phyloP scores from a whole-genome alignment of 2,113 vertebrate genomes.

The Monopterus albus region DNA sequence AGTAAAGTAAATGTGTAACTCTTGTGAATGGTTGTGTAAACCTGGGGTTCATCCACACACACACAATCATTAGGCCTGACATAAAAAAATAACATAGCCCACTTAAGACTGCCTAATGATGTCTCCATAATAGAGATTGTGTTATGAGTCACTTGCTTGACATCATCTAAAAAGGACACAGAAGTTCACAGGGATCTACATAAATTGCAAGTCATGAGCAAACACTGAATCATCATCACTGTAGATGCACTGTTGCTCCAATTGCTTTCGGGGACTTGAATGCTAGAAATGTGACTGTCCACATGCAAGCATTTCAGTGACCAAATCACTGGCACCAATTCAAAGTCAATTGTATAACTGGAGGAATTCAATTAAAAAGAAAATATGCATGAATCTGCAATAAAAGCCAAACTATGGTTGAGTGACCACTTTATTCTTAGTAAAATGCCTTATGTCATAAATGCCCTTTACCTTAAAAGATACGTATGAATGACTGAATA shows the following conservation, averaged over 20 bases:
- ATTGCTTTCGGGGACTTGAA: slow-evolving; percentile 1
- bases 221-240: slow-evolving; percentile 3
- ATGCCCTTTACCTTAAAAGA: no score
- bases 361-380: no score
- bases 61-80: slow-evolving; percentile 3
- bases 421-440: no score
- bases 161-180: neutral
- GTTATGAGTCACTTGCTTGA: slow-evolving; percentile 8
- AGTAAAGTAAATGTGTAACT: no score
- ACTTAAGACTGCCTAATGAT: neutral
- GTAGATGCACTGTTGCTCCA: slow-evolving; percentile 8
- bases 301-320: neutral
- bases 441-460: no score
- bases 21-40: neutral
- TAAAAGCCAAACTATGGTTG: no score
- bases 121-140: neutral
- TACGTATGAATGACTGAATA: no score
- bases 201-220: neutral
- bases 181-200: neutral
- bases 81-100: no score
- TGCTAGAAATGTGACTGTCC: neutral
- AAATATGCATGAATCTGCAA: no score
- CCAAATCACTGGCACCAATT: neutral
- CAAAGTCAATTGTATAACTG: no score
- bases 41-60: neutral